phyloP scores from a whole-genome alignment of 2,888 invertebrate species.

The Allacma fusca region DNA sequence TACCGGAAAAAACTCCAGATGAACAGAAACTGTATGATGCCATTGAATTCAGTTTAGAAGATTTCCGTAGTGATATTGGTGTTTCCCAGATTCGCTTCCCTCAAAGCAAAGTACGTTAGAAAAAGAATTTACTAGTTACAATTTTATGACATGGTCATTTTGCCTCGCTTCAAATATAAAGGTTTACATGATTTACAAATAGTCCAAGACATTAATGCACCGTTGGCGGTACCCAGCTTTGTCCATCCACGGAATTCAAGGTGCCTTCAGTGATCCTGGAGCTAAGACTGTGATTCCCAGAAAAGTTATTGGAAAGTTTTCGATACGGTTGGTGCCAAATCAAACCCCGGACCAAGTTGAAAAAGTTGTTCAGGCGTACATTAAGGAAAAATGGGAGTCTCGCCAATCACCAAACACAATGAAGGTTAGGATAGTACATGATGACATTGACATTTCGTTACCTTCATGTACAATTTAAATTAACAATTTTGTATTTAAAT shows the following conservation, averaged over 20 bases:
- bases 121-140: not conserved
- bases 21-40: slow-evolving; percentile 78
- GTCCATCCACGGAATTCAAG: slow-evolving; percentile 96
- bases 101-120: slow-evolving; percentile 45
- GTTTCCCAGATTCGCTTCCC: slow-evolving; percentile 49
- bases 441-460: not conserved
- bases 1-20: slow-evolving; percentile 74
- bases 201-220: slow-evolving; percentile 84
- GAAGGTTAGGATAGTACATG: slow-evolving; percentile 69
- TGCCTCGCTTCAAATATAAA: not conserved
- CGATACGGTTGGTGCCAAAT: slow-evolving; percentile 92
- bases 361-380: slow-evolving; percentile 77
- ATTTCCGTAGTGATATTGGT: slow-evolving; percentile 50
- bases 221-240: slow-evolving; percentile 95
- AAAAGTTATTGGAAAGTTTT: slow-evolving; percentile 96
- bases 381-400: slow-evolving; percentile 79
- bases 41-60: slow-evolving; percentile 76
- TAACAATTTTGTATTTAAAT: too few relatives aligned
- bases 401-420: slow-evolving; percentile 87
- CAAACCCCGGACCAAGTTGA: slow-evolving; percentile 83
- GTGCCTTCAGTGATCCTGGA: slow-evolving; percentile 60
- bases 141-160: not conserved
- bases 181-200: not conserved
- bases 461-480: not conserved
- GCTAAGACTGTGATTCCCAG: slow-evolving; percentile 78